Evolutionary conservation across 2,113 vertebrate species (phyloP).

Genomic region (Felis chaus): DNA sequence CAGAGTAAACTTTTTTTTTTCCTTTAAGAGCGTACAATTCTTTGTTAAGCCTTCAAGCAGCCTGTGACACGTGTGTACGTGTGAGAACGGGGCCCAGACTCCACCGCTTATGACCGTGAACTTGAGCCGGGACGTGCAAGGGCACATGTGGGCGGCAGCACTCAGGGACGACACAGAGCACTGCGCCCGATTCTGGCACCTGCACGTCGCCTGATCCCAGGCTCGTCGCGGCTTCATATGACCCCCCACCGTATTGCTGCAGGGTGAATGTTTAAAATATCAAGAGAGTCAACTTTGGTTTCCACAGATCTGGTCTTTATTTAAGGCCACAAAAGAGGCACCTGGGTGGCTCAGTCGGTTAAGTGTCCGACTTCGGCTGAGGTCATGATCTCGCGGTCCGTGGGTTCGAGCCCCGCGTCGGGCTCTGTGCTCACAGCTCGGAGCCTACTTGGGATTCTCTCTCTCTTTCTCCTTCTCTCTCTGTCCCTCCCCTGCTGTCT

Average conservation of each 20-base stretch:
- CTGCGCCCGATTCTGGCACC: background rate
- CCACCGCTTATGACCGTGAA: fast-evolving
- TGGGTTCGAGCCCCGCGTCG: too few relatives aligned
- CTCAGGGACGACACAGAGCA: background rate
- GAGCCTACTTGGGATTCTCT: too few relatives aligned
- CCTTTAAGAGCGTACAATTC: background rate
- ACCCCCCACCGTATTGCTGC: fast-evolving
- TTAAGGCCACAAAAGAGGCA: background rate
- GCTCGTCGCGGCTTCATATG: fast-evolving
- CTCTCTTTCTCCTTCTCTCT: too few relatives aligned
- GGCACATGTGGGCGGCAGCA: background rate
- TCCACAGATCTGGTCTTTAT: background rate
- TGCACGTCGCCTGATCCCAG: background rate
- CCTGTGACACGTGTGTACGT: fast-evolving
- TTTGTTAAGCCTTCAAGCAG: too few relatives aligned
- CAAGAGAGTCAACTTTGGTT: background rate
- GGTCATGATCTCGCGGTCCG: too few relatives aligned
- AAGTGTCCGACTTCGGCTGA: too few relatives aligned
- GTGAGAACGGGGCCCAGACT: background rate
- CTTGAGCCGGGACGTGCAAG: fast-evolving
- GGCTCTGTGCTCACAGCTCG: too few relatives aligned
- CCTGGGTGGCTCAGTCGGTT: too few relatives aligned
- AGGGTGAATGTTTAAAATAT: background rate
- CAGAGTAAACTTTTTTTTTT: background rate
- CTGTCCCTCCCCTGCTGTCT: too few relatives aligned